phyloP scores from a whole-genome alignment of 2,888 invertebrate genomes.

The Pseudanteris insignis region DNA sequence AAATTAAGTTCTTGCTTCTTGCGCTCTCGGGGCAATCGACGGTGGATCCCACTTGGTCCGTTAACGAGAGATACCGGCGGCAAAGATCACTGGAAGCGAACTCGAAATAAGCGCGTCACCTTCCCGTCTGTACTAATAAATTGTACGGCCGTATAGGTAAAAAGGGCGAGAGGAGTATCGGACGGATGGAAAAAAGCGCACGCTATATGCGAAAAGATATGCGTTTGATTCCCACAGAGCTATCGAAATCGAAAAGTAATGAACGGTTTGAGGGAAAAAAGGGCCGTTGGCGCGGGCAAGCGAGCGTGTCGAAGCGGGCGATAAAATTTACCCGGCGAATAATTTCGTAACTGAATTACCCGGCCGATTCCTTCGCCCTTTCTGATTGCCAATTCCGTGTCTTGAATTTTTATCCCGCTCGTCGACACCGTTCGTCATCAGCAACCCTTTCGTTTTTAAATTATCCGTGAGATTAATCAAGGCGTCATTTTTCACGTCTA shows the following conservation, averaged over 20 bases:
- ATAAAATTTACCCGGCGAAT: conserved; percentile 63
- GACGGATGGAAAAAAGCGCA: conserved; percentile 26
- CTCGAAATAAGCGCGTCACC: conserved; percentile 49
- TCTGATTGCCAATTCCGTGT: conserved; percentile 67
- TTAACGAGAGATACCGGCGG: conserved; percentile 52
- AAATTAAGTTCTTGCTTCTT: conserved; percentile 62
- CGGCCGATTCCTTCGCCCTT: conserved; percentile 48
- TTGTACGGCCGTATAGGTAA: conserved; percentile 33
- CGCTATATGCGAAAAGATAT: conserved; percentile 22
- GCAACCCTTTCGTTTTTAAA: conserved; percentile 64
- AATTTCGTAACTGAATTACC: conserved; percentile 66
- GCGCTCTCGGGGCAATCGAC: conserved; percentile 52
- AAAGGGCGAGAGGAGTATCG: conserved; percentile 19
- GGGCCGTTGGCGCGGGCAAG: conserved; percentile 16
- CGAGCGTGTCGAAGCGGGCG: too few species aligned
- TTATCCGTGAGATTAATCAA: conserved; percentile 67
- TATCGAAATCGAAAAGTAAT: conserved; percentile 42
- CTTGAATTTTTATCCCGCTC: conserved; percentile 66
- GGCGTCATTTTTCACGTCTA: conserved; percentile 68
- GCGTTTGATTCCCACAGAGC: conserved; percentile 21
- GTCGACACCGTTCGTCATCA: conserved; percentile 42
- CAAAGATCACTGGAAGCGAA: conserved; percentile 50
- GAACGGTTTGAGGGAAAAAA: conserved; percentile 19
- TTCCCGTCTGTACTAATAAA: conserved; percentile 47
- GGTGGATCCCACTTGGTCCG: conserved; percentile 49